Percentiles rank a stretch among this genome's conserved stretches.
These are phyloP conservation scores for Tribolium castaneum DNA, from an alignment of 1,140 invertebrate species.

Conservation along the genomic window DNA sequence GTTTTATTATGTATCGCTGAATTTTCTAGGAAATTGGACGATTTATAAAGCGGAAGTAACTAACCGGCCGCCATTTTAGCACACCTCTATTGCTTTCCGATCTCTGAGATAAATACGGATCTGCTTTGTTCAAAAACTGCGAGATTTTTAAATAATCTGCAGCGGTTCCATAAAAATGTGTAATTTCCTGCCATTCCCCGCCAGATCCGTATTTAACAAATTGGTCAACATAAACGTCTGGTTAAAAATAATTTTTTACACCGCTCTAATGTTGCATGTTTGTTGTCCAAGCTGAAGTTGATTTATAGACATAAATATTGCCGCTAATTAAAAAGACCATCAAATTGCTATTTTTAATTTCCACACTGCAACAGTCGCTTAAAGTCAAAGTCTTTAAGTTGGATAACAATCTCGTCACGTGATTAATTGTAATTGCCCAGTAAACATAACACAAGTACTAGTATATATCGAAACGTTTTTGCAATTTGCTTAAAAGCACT, in stretches of 20 bases:
- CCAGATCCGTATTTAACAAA: background rate
- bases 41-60: slow-evolving; percentile 42
- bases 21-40: slow-evolving; percentile 42
- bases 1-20: slow-evolving; percentile 41
- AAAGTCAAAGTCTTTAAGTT: background rate
- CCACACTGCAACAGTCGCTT: background rate
- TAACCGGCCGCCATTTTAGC: slow-evolving; percentile 26
- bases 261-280: background rate
- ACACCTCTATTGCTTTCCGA: slow-evolving; percentile 31
- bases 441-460: no score
- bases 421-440: no score
- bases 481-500: no score
- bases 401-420: background rate
- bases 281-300: background rate
- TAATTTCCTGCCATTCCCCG: no score
- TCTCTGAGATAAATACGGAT: background rate
- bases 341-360: background rate
- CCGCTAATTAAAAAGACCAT: background rate
- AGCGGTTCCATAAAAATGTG: no score
- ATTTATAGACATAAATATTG: background rate
- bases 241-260: slow-evolving; percentile 17
- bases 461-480: no score
- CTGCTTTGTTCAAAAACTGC: no score
- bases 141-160: no score
- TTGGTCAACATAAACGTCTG: background rate